Evolutionary conservation across 2,888 invertebrate genomes (phyloP).

Genomic region (Camponotus fellah): DNA sequence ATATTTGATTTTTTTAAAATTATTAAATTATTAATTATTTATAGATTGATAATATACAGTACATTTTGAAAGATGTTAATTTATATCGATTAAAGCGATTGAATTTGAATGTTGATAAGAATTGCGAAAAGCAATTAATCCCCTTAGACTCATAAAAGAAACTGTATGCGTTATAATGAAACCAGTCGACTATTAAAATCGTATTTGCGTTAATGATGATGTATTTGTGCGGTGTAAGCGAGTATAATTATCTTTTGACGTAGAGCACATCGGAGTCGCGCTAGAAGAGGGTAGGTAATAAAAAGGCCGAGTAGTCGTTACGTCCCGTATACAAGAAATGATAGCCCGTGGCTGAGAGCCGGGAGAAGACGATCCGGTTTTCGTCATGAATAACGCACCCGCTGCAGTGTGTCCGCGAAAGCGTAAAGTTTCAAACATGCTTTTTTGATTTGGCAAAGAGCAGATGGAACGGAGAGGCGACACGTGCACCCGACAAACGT

Average conservation of each 20-base stretch:
- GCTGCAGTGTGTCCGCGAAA: conserved; percentile 53
- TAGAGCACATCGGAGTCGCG: conserved; percentile 6
- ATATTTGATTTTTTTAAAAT: no score
- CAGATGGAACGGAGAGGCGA: conserved; percentile 51
- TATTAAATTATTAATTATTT: no score
- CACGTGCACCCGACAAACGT: conserved; percentile 35
- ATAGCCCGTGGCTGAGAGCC: conserved; percentile 43
- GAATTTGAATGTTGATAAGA: neutral
- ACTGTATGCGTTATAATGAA: neutral
- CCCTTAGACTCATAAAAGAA: neutral
- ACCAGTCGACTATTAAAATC: conserved; percentile 12
- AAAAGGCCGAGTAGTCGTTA: conserved; percentile 34
- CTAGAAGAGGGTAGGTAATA: neutral
- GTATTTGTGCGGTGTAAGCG: neutral
- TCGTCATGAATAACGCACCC: conserved; percentile 57
- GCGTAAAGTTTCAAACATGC: conserved; percentile 52
- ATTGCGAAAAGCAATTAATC: neutral
- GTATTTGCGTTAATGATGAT: neutral
- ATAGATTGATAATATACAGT: no score
- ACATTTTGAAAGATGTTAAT: neutral
- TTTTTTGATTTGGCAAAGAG: conserved; percentile 53
- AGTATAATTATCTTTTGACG: conserved; percentile 27
- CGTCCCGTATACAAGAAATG: conserved; percentile 54
- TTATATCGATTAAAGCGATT: neutral
- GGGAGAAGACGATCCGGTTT: conserved; percentile 43